A percentile compares a stretch with the other conserved stretches of the same genome.
phyloP scores from a whole-genome alignment of 1,140 invertebrate species.

The Drosophila kurseongensis region DNA sequence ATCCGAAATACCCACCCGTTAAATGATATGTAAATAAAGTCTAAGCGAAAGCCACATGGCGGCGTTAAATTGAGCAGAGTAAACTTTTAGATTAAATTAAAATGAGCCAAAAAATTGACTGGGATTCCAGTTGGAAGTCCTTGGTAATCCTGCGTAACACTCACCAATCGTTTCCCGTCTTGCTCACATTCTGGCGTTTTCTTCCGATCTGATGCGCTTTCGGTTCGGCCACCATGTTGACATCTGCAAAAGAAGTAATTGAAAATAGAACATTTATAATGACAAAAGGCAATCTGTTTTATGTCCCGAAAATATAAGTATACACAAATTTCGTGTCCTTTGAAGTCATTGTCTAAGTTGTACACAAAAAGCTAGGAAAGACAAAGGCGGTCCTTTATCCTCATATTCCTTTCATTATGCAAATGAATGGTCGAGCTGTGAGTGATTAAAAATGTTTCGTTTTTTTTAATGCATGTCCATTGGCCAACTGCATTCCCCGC shows the following conservation, averaged over 20 bases:
- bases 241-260: conserved; percentile 70
- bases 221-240: conserved; percentile 93
- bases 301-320: conserved; percentile 24
- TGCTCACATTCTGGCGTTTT: conserved; percentile 91
- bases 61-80: conserved; percentile 70
- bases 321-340: conserved; percentile 39
- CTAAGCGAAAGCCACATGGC: conserved; percentile 65
- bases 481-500: conserved; percentile 44
- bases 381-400: conserved; percentile 39
- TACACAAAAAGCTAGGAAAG: conserved; percentile 25
- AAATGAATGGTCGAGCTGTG: conserved; percentile 58
- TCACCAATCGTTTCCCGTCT: conserved; percentile 93
- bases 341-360: conserved; percentile 50
- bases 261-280: conserved; percentile 19
- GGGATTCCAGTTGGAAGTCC: neutral
- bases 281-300: conserved; percentile 40
- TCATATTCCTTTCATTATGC: conserved; percentile 63
- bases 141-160: conserved; percentile 62
- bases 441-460: conserved; percentile 61
- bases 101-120: conserved; percentile 29
- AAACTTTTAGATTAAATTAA: conserved; percentile 73
- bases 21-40: conserved; percentile 81
- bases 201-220: conserved; percentile 93
- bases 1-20: conserved; percentile 38
- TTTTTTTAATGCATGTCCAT: conserved; percentile 19